Evolutionary conservation across 2,113 vertebrate species (phyloP).

Genomic region (Erythrocercus mccallii): DNA sequence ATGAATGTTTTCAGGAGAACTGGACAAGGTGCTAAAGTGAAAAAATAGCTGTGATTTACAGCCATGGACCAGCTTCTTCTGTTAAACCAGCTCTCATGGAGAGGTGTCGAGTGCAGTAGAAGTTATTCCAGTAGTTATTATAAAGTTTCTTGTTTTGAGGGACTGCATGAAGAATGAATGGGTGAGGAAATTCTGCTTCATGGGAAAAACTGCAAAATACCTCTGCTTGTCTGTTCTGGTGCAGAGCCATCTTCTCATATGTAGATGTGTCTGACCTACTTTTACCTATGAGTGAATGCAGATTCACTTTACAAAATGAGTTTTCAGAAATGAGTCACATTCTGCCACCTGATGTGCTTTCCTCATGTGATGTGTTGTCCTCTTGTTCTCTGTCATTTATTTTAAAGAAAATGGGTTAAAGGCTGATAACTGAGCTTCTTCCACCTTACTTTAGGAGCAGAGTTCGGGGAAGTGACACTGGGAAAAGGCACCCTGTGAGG

Average conservation of each 20-base stretch:
- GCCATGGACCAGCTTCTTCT: neutral
- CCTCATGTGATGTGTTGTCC: neutral
- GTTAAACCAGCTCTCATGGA: conserved; percentile 49
- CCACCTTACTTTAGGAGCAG: neutral
- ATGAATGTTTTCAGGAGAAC: conserved; percentile 66
- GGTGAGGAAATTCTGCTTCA: neutral
- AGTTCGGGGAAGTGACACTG: neutral
- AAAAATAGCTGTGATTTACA: conserved; percentile 59
- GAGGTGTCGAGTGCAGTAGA: conserved; percentile 25
- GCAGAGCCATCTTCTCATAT: neutral
- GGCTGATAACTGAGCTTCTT: neutral
- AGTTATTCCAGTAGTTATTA: conserved; percentile 22
- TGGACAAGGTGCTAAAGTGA: neutral
- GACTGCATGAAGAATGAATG: neutral
- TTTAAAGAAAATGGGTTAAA: neutral
- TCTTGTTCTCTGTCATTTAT: neutral
- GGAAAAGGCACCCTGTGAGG: neutral
- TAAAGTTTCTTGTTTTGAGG: neutral
- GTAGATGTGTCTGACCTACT: neutral
- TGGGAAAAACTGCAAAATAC: neutral
- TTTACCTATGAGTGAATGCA: neutral
- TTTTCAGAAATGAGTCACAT: neutral
- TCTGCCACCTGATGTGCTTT: neutral
- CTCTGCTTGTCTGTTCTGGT: neutral
- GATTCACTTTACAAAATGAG: neutral